Evolutionary conservation across 1,140 invertebrate species (phyloP).

Genomic region (Leptinotarsa texana): DNA sequence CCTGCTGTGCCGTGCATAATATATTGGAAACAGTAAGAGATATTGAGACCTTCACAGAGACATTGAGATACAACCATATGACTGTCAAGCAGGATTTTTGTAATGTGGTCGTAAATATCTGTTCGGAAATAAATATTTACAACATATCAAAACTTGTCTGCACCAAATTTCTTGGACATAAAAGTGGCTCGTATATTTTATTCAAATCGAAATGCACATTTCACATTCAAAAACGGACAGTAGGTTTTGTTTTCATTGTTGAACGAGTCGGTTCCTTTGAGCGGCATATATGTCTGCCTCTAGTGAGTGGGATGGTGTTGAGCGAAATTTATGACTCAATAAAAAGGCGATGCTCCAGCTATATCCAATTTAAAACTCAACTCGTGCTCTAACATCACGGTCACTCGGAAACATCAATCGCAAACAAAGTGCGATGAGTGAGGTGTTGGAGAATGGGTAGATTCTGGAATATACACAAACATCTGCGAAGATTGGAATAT

Average conservation of each 20-base stretch:
- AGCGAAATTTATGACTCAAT: slow-evolving; percentile 34
- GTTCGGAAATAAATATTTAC: too few relatives aligned
- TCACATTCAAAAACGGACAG: neutral
- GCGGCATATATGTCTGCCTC: neutral
- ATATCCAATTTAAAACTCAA: slow-evolving; percentile 15
- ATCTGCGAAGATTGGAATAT: too few relatives aligned
- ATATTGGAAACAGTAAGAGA: too few relatives aligned
- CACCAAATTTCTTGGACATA: neutral
- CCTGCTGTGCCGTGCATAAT: too few relatives aligned
- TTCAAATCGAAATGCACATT: neutral
- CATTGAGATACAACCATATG: too few relatives aligned
- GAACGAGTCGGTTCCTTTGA: neutral
- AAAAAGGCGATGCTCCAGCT: slow-evolving; percentile 20
- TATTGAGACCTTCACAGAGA: too few relatives aligned
- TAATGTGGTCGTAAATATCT: too few relatives aligned
- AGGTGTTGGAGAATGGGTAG: neutral
- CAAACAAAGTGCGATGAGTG: neutral
- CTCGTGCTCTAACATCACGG: slow-evolving; percentile 17
- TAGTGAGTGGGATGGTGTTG: slow-evolving; percentile 26
- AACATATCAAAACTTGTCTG: too few relatives aligned
- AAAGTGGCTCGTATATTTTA: neutral
- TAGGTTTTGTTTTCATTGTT: neutral
- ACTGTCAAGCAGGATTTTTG: too few relatives aligned
- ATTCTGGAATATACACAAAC: too few relatives aligned
- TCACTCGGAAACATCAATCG: slow-evolving; percentile 10